Base-by-base conservation (phyloP, 2,113 vertebrate species). In the Ailuropoda melanoleuca region DNA sequence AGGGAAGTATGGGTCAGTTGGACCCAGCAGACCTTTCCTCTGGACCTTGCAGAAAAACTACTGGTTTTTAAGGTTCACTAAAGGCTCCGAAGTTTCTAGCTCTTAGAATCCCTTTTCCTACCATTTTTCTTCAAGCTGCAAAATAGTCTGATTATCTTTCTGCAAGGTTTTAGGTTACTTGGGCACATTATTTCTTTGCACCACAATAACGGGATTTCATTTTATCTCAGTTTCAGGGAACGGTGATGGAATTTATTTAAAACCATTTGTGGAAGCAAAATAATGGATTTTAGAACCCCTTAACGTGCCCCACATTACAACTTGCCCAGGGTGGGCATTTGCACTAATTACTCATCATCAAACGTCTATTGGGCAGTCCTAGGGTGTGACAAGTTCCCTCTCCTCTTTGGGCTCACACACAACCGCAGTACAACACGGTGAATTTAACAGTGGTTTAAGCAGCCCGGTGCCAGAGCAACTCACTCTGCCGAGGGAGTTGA, bases 51-150 rank as follows among this genome's bases (percentile, higher is more conserved):
- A 70, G 86, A 80, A 87, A 96, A 88, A 90, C 3, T 24, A 18
- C 85, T 70, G 18, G 26, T 82, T 80, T 53, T 46, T 58, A 48
- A 90, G 77, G 60, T 17, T 95, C 72, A 91, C n/a, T 53, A 88
- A 91, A 82, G 64, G 31, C 85, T 62, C 21, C 46, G 48, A 84
- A 37, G 50, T 93, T 66, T 94, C 68, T 70, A 6, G 66, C 50
- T 96, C 88, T 94, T 37, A 39, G 29, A 96, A 93, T 90, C 15
- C 82, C 70, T 95, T 53, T 91, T 24, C 50, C 60, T 83, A 87
- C 43, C 68, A 80, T 39, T 97, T 93, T 93, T 86, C 68, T 75
- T 90, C 46, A 26, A 39, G 37, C 80, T 78, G 46, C 13, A 39
- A 39, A 82, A 84, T 11, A 82, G 55, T 90, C 15, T 39, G 70